Conservation (phyloP, 2,797 vertebrate genomes). For the Trichosurus vulpecula region DNA sequence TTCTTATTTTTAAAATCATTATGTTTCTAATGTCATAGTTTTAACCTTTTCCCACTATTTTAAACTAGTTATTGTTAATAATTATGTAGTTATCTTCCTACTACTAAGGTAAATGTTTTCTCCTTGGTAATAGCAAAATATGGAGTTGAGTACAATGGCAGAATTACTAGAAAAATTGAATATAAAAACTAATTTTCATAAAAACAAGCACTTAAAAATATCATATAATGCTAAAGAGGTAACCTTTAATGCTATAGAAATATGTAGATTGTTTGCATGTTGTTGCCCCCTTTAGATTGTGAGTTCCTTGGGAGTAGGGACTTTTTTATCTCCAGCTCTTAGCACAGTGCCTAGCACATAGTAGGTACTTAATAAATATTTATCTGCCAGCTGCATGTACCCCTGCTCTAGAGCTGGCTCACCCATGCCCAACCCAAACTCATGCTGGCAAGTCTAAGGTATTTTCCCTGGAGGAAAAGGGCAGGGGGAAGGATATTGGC, state of each 20-base stretch:
- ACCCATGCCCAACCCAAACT: background rate
- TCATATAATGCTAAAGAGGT: constrained; percentile 18
- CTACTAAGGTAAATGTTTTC: background rate
- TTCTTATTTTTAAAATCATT: background rate
- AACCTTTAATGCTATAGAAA: background rate
- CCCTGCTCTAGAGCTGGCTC: background rate
- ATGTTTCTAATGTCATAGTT: background rate
- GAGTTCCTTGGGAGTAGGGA: background rate
- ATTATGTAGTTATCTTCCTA: constrained; percentile 3
- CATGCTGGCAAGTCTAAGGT: background rate
- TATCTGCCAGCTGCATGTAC: background rate
- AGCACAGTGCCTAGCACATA: background rate
- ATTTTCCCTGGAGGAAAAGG: background rate
- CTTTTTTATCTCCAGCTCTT: background rate
- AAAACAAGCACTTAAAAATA: constrained; percentile 12
- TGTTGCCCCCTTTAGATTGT: background rate
- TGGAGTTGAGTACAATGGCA: background rate
- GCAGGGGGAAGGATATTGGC: background rate
- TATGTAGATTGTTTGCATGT: background rate
- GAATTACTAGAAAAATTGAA: constrained; percentile 8
- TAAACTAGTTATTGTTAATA: constrained; percentile 29
- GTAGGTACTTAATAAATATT: too few relatives aligned
- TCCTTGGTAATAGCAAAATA: constrained; percentile 3
- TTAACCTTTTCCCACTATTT: constrained; percentile 9
- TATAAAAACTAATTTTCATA: constrained; percentile 30